Percentiles rank a stretch among this genome's conserved stretches.
These are phyloP conservation scores for Hypotaenidia philippensis DNA, from an alignment of 2,797 vertebrate genomes.

Conservation along the genomic window DNA sequence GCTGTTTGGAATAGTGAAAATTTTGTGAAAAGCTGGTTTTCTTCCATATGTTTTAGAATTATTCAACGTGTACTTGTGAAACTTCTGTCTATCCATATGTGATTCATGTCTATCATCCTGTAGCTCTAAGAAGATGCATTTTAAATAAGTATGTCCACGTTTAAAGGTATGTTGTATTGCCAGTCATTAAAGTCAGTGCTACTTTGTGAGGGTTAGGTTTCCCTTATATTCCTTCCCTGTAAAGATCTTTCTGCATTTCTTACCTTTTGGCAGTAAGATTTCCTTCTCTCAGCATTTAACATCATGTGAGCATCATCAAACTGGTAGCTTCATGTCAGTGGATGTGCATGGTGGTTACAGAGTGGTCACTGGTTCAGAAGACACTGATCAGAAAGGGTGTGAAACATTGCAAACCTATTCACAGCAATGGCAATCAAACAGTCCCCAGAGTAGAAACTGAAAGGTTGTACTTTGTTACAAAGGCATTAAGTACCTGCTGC, in stretches of 20 bases:
- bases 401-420: background rate
- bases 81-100: background rate
- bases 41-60: background rate
- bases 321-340: background rate
- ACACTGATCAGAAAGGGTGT: background rate
- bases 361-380: background rate
- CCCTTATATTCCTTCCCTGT: background rate
- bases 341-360: background rate
- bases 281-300: background rate
- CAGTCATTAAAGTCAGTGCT: background rate
- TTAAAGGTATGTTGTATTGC: background rate
- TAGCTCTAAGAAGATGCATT: background rate
- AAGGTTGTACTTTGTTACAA: background rate
- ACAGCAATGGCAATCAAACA: background rate
- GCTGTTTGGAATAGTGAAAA: background rate
- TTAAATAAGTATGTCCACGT: background rate
- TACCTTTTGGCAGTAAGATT: background rate
- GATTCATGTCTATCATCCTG: background rate
- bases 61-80: background rate
- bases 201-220: background rate
- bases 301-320: background rate
- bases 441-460: background rate
- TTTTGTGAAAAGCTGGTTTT: background rate
- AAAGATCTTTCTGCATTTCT: background rate
- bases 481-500: background rate